Evolutionary conservation across 2,113 vertebrate species (phyloP).

Genomic region (Myrmecophaga tridactyla): DNA sequence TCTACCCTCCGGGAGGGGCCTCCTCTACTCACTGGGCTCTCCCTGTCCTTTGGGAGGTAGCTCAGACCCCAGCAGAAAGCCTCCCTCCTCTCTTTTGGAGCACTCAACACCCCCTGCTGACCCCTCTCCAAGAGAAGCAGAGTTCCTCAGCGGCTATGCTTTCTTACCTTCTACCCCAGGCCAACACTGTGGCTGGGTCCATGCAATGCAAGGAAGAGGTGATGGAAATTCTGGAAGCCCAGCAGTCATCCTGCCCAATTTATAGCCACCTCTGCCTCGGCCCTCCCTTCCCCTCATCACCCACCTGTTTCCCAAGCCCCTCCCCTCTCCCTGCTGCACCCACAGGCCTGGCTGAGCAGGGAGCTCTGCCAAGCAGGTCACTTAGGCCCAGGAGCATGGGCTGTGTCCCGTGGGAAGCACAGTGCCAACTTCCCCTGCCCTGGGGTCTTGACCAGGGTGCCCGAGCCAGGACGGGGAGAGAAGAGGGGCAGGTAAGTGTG

Average conservation of each 20-base stretch:
- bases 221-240: neutral
- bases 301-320: neutral
- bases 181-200: neutral
- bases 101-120: neutral
- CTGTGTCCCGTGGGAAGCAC: neutral
- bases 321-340: neutral
- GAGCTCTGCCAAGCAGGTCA: constrained; percentile 43
- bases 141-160: neutral
- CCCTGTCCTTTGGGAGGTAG: neutral
- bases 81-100: neutral
- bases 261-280: neutral
- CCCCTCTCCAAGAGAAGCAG: fast-evolving
- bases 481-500: neutral
- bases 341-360: neutral
- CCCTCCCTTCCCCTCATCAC: neutral
- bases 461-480: neutral
- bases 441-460: neutral
- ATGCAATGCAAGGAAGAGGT: neutral
- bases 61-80: neutral
- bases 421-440: neutral
- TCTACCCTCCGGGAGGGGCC: neutral
- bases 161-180: neutral
- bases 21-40: neutral
- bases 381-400: neutral
- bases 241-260: neutral